Percentiles rank a stretch among this genome's conserved stretches.
phyloP scores from a whole-genome alignment of 2,888 invertebrate genomes.

The Cheilosia soror region DNA sequence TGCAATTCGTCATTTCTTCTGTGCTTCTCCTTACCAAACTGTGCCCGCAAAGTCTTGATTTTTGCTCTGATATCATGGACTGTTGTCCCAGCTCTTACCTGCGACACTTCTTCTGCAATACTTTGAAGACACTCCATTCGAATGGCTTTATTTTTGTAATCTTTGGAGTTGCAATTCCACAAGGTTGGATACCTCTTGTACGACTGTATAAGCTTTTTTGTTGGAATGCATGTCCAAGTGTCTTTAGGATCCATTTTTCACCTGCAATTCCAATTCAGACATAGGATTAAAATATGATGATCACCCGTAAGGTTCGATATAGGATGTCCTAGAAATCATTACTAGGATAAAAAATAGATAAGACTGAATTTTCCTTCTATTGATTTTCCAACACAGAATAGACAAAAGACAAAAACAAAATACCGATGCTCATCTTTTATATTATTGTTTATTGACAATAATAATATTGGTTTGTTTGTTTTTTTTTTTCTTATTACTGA shows the following conservation, averaged over 20 bases:
- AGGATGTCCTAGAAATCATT: too few species aligned
- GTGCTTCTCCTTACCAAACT: conserved; percentile 35
- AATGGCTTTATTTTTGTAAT: conserved; percentile 19
- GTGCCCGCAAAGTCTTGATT: conserved; percentile 31
- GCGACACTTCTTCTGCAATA: conserved; percentile 3
- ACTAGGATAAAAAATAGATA: too few species aligned
- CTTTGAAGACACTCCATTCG: conserved; percentile 13
- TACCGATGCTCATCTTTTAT: too few species aligned
- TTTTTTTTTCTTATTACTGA: too few species aligned
- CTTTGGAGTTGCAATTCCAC: conserved; percentile 13
- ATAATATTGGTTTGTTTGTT: too few species aligned
- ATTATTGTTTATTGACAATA: too few species aligned
- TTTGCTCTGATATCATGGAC: conserved; percentile 19
- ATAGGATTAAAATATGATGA: too few species aligned
- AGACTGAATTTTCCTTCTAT: too few species aligned
- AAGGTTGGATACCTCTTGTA: conserved; percentile 26
- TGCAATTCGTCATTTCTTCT: conserved; percentile 2
- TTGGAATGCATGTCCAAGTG: conserved; percentile 30
- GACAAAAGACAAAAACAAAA: too few species aligned
- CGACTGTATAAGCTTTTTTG: background rate
- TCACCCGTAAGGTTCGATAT: too few species aligned
- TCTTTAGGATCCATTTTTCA: conserved; percentile 35
- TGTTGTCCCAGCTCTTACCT: background rate
- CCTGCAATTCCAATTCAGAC: conserved; percentile 14
- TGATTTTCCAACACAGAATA: too few species aligned